Evolutionary conservation across 1,140 invertebrate species (phyloP).

Genomic region (Diachasmimorpha longicaudata): DNA sequence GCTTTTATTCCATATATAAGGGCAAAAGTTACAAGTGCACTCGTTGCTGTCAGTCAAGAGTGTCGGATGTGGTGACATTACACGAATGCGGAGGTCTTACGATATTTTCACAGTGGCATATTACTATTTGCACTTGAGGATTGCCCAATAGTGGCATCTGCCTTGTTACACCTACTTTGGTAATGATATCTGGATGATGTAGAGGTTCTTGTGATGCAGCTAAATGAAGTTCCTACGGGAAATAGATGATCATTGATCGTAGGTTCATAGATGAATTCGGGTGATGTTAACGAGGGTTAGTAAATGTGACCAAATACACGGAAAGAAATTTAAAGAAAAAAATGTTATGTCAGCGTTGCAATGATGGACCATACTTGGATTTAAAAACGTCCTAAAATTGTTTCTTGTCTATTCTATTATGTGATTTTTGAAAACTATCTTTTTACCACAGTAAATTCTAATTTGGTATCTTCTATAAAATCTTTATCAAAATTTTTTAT

Average conservation of each 20-base stretch:
- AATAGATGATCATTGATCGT: neutral
- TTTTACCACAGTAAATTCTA: no score
- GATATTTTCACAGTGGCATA: neutral
- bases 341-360: no score
- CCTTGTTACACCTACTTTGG: neutral
- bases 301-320: no score
- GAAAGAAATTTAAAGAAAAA: no score
- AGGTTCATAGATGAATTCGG: no score
- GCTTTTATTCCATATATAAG: constrained; percentile 7
- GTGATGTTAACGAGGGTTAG: no score
- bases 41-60: neutral
- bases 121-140: neutral
- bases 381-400: no score
- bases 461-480: no score
- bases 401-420: no score
- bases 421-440: no score
- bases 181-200: neutral
- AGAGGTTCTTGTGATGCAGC: neutral
- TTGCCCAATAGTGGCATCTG: neutral
- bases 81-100: neutral
- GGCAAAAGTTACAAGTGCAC: neutral
- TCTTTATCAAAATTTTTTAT: no score
- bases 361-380: no score
- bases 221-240: neutral
- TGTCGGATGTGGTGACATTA: neutral